Conservation (phyloP, 2,113 vertebrate species). For the Etheostoma cragini region DNA sequence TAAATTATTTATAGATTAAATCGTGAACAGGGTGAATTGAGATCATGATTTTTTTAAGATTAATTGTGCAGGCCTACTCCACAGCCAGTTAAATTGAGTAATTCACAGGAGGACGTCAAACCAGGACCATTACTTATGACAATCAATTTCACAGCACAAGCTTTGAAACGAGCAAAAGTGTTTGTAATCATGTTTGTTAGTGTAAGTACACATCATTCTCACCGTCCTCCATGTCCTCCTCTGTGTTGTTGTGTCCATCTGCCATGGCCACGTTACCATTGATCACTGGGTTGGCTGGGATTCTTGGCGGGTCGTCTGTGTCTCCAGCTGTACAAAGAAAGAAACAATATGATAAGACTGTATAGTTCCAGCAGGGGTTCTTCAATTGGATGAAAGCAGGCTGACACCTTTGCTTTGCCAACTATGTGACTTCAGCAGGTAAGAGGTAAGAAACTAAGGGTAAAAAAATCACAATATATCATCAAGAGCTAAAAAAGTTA, state of each 20-base stretch:
- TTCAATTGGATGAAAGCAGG: not conserved
- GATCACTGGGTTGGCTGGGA: slow-evolving; percentile 96
- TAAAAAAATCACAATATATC: slow-evolving; percentile 1
- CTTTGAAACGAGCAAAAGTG: not conserved
- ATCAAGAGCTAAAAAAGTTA: not conserved
- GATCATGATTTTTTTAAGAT: too few relatives aligned
- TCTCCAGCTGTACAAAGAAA: slow-evolving; percentile 90
- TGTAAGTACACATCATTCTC: slow-evolving; percentile 62
- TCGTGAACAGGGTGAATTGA: too few relatives aligned
- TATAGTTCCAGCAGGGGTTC: not conserved
- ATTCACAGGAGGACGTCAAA: not conserved
- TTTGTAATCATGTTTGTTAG: not conserved
- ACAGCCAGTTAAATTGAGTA: not conserved
- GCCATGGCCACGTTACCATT: slow-evolving; percentile 98
- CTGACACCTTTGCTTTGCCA: not conserved
- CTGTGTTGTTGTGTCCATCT: slow-evolving; percentile 96
- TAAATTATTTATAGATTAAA: too few relatives aligned
- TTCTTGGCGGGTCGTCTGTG: slow-evolving; percentile 98
- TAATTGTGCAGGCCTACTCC: too few relatives aligned
- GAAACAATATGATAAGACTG: not conserved
- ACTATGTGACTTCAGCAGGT: slow-evolving; percentile 3
- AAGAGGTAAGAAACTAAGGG: not conserved
- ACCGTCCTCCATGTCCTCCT: slow-evolving; percentile 99
- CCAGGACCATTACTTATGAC: not conserved
- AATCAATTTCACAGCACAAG: not conserved